These are phyloP conservation scores for Drosophila arizonae DNA, from an alignment of 1,140 invertebrate species.

Conservation along the genomic window DNA sequence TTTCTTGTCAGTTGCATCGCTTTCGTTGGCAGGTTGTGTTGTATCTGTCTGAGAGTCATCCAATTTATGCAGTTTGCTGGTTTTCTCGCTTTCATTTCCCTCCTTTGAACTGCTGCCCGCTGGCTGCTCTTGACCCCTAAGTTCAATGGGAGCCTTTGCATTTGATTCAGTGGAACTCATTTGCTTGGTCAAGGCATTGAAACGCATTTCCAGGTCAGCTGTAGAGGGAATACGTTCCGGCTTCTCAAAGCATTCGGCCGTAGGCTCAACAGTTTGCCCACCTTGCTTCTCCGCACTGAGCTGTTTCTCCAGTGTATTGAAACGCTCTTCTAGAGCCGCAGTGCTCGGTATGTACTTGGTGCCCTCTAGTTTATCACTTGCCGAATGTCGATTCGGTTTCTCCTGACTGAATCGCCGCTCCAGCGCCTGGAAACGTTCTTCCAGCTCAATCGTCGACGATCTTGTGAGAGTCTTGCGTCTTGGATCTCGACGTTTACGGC, in stretches of 20 bases:
- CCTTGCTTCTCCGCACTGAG: conserved; percentile 58
- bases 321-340: conserved; percentile 67
- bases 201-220: conserved; percentile 66
- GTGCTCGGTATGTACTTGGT: conserved; percentile 69
- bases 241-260: conserved; percentile 19
- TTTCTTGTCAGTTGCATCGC: conserved; percentile 4
- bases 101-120: conserved; percentile 26
- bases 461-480: conserved; percentile 66
- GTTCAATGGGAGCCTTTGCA: conserved; percentile 52
- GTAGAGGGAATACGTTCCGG: conserved; percentile 66
- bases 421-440: conserved; percentile 70
- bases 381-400: conserved; percentile 16
- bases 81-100: conserved; percentile 35
- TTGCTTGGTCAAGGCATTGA: conserved; percentile 67
- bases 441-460: conserved; percentile 76
- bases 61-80: conserved; percentile 33
- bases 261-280: conserved; percentile 26
- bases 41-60: conserved; percentile 33
- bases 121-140: conserved; percentile 35
- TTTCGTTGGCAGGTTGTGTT: conserved; percentile 22
- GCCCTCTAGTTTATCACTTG: conserved; percentile 16
- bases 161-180: conserved; percentile 52
- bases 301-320: conserved; percentile 63
- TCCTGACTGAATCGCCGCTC: conserved; percentile 65
- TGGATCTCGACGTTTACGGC: conserved; percentile 67